Percentiles rank a stretch among this genome's conserved stretches.
Conservation (phyloP, 2,888 invertebrate species). For the Drosophila barbarae region DNA sequence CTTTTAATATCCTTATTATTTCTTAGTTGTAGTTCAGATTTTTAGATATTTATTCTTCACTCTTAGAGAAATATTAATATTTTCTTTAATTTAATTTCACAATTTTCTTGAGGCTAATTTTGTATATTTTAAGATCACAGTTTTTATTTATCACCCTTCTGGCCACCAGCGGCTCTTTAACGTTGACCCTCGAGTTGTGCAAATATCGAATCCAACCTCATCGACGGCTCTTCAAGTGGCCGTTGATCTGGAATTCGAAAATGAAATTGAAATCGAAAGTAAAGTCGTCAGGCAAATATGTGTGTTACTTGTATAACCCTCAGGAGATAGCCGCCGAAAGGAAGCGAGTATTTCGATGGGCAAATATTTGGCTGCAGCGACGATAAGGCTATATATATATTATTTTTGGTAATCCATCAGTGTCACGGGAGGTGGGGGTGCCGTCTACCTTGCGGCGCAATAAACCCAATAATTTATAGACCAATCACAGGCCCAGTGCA, state of each 20-base stretch:
- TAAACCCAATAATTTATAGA: conserved; percentile 71
- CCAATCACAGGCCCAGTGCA: conserved; percentile 63
- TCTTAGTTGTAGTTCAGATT: too few relatives aligned
- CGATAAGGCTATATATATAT: conserved; percentile 26
- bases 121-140: not conserved
- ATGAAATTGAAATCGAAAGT: conserved; percentile 54
- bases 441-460: conserved; percentile 49
- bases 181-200: conserved; percentile 66
- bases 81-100: not conserved
- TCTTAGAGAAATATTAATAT: too few relatives aligned
- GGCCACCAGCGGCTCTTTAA: not conserved
- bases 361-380: conserved; percentile 54
- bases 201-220: conserved; percentile 53
- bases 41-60: too few relatives aligned
- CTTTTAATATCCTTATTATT: too few relatives aligned
- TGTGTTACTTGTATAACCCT: conserved; percentile 4
- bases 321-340: conserved; percentile 36
- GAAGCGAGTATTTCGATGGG: conserved; percentile 50
- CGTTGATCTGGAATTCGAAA: conserved; percentile 36
- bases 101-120: not conserved
- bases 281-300: conserved; percentile 58
- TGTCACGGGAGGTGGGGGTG: conserved; percentile 65
- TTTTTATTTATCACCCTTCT: not conserved
- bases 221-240: conserved; percentile 3
- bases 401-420: conserved; percentile 62